Conservation (phyloP, 35 echinoderm and acorn worm genomes). For the Amphiura filiformis region DNA sequence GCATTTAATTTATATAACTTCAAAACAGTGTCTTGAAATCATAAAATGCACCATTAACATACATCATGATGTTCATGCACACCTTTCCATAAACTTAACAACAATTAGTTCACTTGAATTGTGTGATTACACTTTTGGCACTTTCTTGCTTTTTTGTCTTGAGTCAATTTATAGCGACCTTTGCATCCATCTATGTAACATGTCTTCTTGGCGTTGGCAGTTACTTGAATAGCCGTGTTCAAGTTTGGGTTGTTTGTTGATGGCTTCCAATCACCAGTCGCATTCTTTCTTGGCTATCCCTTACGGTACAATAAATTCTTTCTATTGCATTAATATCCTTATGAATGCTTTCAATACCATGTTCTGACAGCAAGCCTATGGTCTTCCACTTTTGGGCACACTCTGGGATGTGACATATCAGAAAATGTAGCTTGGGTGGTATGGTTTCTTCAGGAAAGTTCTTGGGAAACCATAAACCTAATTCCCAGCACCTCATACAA, state of each 20-base stretch:
- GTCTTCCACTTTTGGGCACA: neutral
- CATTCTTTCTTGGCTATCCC: neutral
- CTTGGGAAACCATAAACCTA: conserved; percentile 16
- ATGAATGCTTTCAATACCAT: conserved; percentile 11
- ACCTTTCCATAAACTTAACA: no score
- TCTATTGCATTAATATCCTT: conserved; percentile 1
- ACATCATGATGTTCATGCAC: no score
- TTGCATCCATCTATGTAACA: neutral
- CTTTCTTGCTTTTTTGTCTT: neutral
- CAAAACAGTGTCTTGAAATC: no score
- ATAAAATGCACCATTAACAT: no score
- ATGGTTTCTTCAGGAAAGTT: conserved; percentile 17
- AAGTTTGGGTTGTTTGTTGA: neutral
- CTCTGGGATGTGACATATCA: conserved; percentile 22
- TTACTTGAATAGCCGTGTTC: neutral
- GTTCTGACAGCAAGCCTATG: neutral
- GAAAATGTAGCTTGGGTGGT: conserved; percentile 14
- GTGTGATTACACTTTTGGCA: neutral
- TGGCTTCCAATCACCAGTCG: neutral
- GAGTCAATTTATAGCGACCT: neutral
- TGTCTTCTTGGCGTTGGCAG: neutral
- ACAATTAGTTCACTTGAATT: no score
- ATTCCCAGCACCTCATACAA: neutral
- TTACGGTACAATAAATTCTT: neutral
- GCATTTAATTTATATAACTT: no score